phyloP scores from a whole-genome alignment of 1,140 invertebrate genomes.

The Temnothorax nylanderi region DNA sequence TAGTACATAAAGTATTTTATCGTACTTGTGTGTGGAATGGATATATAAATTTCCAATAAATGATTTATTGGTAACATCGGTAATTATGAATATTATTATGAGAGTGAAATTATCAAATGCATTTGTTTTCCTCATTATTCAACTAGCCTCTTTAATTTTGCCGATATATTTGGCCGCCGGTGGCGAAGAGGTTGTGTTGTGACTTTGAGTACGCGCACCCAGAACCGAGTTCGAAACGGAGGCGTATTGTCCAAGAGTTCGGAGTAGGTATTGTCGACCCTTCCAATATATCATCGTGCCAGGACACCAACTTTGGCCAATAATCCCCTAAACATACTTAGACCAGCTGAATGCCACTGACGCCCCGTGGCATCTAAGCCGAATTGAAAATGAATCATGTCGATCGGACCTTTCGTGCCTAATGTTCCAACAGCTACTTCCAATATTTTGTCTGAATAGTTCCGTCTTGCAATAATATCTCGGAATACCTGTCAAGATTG shows the following conservation, averaged over 20 bases:
- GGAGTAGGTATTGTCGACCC: slow-evolving; percentile 77
- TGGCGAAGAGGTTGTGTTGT: slow-evolving; percentile 58
- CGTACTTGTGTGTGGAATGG: background rate
- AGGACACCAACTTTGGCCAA: slow-evolving; percentile 79
- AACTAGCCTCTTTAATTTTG: slow-evolving; percentile 40
- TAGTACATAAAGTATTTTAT: background rate
- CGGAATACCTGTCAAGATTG: slow-evolving; percentile 21
- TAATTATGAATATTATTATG: background rate
- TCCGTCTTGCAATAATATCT: slow-evolving; percentile 16
- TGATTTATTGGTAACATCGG: background rate
- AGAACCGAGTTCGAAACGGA: slow-evolving; percentile 73
- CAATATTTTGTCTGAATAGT: slow-evolving; percentile 53
- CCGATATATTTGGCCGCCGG: slow-evolving; percentile 28
- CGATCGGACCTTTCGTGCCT: slow-evolving; percentile 54
- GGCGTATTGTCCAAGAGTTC: slow-evolving; percentile 75
- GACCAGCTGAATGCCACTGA: slow-evolving; percentile 69
- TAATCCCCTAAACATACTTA: slow-evolving; percentile 78
- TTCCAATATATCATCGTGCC: slow-evolving; percentile 78
- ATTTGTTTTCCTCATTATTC: slow-evolving; percentile 11
- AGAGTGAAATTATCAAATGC: background rate
- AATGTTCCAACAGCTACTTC: slow-evolving; percentile 56
- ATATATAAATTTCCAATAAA: background rate
- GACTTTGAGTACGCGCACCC: slow-evolving; percentile 52
- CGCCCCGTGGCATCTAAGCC: slow-evolving; percentile 59
- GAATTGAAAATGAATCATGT: slow-evolving; percentile 69